Evolutionary conservation across 2,888 invertebrate genomes (phyloP), one percentile per base, ranked within the genome.

Genomic region (Pseudococcus viburni): DNA sequence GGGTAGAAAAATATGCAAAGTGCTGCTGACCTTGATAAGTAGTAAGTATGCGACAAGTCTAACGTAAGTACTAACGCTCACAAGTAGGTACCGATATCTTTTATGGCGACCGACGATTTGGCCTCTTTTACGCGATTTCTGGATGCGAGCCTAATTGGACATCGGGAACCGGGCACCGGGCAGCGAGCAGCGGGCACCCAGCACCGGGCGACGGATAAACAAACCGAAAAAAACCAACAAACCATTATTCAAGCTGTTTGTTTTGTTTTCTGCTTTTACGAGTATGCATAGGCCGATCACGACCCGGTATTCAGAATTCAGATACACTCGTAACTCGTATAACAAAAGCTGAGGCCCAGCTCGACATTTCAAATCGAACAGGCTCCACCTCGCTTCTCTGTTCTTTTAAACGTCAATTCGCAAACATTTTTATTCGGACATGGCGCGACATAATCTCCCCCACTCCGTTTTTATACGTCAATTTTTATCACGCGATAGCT

Each of bases 171-270:
- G 5, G 5, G 42, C 42, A 42, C 42, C 42, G 42, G 42, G 12
- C 22, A 5, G 12, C 26, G 11, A n/a, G n/a, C n/a, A n/a, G n/a
- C n/a, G n/a, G n/a, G 42, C 42, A 42, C 42, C 42, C 8, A 42
- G 42, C 42, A 42, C 42, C 42, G 42, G 42, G 12, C 22, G 11
- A 26, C 26, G 11, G 68, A 68, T 42, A 42, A 42, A 42, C 42
- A 42, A 42, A 42, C 42, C 5, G 42, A 15, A 68, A 68, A 22
- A 68, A 68, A 68, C 22, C 26, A 68, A 68, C 68, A 68, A 68
- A 68, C 68, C 68, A 68, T 68, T 59, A 59, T 59, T 59, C n/a
- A n/a, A 59, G 59, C 68, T 68, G 26, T 68, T 68, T 26, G 68
- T 68, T 68, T 68, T 68, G 17, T 26, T 68, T 68, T 26, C 12